phyloP scores from a whole-genome alignment of 2,888 invertebrate genomes.

The Atherix ibis region DNA sequence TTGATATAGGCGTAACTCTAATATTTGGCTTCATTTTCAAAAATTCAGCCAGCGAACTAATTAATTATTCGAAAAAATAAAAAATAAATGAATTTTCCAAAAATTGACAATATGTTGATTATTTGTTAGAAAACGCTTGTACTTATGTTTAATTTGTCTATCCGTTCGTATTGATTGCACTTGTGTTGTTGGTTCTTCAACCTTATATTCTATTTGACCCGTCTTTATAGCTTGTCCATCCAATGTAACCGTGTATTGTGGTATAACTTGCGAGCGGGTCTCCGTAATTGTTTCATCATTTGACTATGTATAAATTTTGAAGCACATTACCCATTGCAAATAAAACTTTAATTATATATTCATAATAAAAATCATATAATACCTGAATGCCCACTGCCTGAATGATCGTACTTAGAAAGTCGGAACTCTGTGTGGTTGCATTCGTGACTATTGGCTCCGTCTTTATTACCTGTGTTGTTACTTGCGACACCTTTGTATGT shows the following conservation, averaged over 20 bases:
- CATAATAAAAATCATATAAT: too few relatives aligned
- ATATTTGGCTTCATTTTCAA: conserved; percentile 30
- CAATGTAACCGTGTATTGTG: conserved; percentile 31
- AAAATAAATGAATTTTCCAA: neutral
- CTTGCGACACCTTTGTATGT: conserved; percentile 9
- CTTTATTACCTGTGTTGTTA: conserved; percentile 9
- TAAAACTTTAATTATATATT: too few relatives aligned
- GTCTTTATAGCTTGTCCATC: conserved; percentile 21
- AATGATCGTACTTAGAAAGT: conserved; percentile 29
- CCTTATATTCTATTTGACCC: conserved; percentile 23
- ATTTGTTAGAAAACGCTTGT: too few relatives aligned
- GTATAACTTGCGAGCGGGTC: conserved; percentile 15
- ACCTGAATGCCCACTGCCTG: conserved; percentile 32
- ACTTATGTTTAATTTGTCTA: conserved; percentile 27
- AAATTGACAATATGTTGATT: too few relatives aligned
- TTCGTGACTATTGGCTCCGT: conserved; percentile 8
- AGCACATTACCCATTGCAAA: too few relatives aligned
- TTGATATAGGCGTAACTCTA: conserved; percentile 24
- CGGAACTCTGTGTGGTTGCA: conserved; percentile 15
- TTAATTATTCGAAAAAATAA: conserved; percentile 3
- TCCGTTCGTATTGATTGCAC: conserved; percentile 16
- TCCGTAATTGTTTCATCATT: conserved; percentile 11
- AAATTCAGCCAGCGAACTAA: conserved; percentile 27
- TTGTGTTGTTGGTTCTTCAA: conserved; percentile 13
- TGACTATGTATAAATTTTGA: conserved; percentile 5